Evolutionary conservation across 2,888 invertebrate genomes (phyloP), one percentile per base, ranked within the genome.

Genomic region (Mythimna ferrago): DNA sequence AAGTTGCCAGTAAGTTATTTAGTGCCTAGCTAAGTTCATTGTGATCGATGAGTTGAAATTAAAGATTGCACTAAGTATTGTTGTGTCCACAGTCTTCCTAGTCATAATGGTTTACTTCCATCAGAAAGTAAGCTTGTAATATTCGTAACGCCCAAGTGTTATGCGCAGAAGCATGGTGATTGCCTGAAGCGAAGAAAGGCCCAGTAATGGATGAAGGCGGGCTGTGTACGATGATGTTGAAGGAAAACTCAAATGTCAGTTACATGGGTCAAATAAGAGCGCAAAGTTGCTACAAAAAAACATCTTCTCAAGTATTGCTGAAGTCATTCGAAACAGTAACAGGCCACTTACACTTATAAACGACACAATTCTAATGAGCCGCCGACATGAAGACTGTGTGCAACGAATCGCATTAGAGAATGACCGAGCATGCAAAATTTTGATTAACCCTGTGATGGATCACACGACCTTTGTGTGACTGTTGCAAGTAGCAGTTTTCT

Each of bases 381-480:
- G 56, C 7, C 14, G 32, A 72, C 66, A 72, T 87, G 65, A 84
- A 80, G 71, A 86, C 77, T 66, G 84, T 84, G 84, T 79, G 86
- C 67, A 85, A 76, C 89, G 73, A 89, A 90, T 88, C 78, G 57
- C 38, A 79, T 78, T 66, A 68, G 48, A 66, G 63, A 78, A 83
- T 76, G 51, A 87, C 68, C 66, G 75, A 87, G 85, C 88, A 85
- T 87, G 85, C 80, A 75, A 83, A 90, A 90, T 90, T 76, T 69
- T 73, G 80, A 85, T 88, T 89, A 79, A 73, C 66, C 71, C 70
- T 48, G 56, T 66, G 68, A 76, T 87, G 68, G 71, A 80, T 86
- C 85, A 70, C 83, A 84, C 78, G 86, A 80, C 85, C 82, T 88
- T 56, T 38, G 48, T 44, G 74, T 44, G 76, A 63, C 48, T 35